phyloP scores from a whole-genome alignment of 1,140 invertebrate genomes.

The Wasmannia auropunctata region DNA sequence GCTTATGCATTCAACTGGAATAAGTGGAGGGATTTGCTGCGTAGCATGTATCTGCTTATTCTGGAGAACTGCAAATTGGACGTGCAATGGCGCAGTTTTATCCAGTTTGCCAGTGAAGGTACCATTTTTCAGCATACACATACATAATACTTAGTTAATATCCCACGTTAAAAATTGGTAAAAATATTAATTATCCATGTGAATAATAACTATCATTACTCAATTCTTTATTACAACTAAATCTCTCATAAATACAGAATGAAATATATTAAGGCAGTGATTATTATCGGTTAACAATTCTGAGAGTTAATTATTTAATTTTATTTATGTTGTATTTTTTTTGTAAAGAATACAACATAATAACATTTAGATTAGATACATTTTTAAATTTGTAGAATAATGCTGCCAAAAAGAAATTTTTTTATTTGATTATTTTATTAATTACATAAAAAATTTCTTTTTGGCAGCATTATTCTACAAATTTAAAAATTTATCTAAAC shows the following conservation, averaged over 20 bases:
- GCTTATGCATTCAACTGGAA: constrained; percentile 70
- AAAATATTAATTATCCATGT: too few species aligned
- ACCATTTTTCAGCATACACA: constrained; percentile 9
- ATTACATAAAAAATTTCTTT: background rate
- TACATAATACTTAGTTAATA: background rate
- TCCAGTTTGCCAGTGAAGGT: constrained; percentile 76
- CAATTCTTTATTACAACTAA: background rate
- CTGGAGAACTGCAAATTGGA: constrained; percentile 70
- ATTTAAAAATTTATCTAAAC: background rate
- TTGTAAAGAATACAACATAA: background rate
- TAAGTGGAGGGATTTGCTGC: constrained; percentile 76
- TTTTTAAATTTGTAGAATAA: background rate
- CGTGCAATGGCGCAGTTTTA: constrained; percentile 64
- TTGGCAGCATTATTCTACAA: background rate
- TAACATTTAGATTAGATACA: background rate
- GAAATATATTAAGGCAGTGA: background rate
- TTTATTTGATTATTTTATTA: background rate
- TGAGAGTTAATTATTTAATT: constrained; percentile 1
- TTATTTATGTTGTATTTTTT: background rate
- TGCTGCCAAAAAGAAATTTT: background rate
- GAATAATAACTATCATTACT: too few species aligned
- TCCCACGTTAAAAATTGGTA: too few species aligned
- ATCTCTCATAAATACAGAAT: background rate
- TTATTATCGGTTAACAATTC: background rate
- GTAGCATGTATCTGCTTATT: constrained; percentile 72